A percentile compares a stretch with the other conserved stretches of the same genome.
phyloP scores from a whole-genome alignment of 2,797 vertebrate species.

The Phalanger gymnotis region DNA sequence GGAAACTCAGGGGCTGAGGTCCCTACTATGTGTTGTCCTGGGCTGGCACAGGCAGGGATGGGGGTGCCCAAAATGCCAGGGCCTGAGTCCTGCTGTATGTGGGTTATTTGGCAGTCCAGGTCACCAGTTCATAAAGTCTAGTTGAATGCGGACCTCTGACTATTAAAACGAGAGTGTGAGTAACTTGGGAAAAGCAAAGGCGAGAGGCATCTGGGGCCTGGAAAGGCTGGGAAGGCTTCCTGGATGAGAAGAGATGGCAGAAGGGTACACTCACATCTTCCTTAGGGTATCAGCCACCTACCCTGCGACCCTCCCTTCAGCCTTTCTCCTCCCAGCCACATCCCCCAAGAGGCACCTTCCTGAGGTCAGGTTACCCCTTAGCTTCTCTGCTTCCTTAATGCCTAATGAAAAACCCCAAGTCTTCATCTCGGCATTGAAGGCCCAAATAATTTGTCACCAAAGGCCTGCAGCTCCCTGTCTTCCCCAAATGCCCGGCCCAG shows the following conservation, averaged over 20 bases:
- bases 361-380: background rate
- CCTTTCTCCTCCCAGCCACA: accelerated
- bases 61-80: background rate
- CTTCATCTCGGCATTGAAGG: background rate
- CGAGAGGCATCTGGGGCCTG: background rate
- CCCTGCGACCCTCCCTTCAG: background rate
- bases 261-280: background rate
- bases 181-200: background rate
- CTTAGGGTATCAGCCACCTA: background rate
- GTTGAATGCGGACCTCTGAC: background rate
- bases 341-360: background rate
- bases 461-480: background rate
- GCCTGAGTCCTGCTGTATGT: background rate
- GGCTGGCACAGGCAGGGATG: background rate
- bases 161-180: background rate
- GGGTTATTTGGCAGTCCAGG: background rate
- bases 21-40: background rate
- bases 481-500: background rate
- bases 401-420: background rate
- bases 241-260: background rate
- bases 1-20: background rate
- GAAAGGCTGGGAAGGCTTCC: background rate
- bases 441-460: background rate
- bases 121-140: background rate
- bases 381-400: background rate